These are phyloP conservation scores for Holcopasites calliopsidis DNA, from an alignment of 1,140 invertebrate genomes.

Conservation along the genomic window DNA sequence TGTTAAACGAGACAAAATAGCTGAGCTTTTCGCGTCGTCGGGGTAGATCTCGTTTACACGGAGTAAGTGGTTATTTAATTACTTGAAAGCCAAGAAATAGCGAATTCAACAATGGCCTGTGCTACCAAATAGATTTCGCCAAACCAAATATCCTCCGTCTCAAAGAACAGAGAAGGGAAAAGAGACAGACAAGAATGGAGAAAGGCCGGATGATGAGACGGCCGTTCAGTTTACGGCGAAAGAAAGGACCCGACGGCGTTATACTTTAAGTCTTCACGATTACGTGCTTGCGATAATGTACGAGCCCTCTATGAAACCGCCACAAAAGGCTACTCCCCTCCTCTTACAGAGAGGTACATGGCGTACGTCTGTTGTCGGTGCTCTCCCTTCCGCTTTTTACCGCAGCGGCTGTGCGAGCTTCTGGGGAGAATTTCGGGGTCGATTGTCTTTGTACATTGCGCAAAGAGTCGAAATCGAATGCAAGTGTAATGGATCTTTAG, in stretches of 20 bases:
- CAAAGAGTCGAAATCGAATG: too few relatives aligned
- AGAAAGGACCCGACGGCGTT: constrained; percentile 38
- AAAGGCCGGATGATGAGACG: constrained; percentile 5
- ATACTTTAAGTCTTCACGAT: constrained; percentile 57
- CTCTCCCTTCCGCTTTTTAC: not conserved
- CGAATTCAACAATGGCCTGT: too few relatives aligned
- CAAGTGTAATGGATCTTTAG: too few relatives aligned
- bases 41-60: too few relatives aligned
- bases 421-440: not conserved
- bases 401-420: not conserved
- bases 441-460: too few relatives aligned
- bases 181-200: not conserved
- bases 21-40: too few relatives aligned
- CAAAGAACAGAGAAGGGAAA: not conserved
- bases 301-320: constrained; percentile 26
- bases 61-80: too few relatives aligned
- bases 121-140: too few relatives aligned
- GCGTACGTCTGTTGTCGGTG: not conserved
- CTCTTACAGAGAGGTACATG: constrained; percentile 15
- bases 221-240: constrained; percentile 2
- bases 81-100: too few relatives aligned
- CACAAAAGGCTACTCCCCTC: constrained; percentile 39
- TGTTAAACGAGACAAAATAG: not conserved
- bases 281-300: constrained; percentile 56
- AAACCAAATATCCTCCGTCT: too few relatives aligned